Percentiles rank a stretch among this genome's conserved stretches.
phyloP scores from a whole-genome alignment of 64 coral and sea anemone species.

The Montipora efflorescens region DNA sequence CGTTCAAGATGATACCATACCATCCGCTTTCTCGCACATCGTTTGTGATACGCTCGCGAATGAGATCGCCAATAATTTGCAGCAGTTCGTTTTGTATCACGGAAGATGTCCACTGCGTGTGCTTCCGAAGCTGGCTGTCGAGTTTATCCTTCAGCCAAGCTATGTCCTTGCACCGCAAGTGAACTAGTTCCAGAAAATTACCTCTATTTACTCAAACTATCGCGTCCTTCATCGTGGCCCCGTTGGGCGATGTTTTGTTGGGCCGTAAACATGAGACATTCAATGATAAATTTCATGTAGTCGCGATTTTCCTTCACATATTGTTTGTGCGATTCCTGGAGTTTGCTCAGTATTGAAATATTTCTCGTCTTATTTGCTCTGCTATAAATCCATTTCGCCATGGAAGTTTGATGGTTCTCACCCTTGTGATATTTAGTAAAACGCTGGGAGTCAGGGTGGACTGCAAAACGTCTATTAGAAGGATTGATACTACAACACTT shows the following conservation, averaged over 20 bases:
- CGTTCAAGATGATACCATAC: slow-evolving; percentile 19
- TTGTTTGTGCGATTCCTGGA: slow-evolving; percentile 50
- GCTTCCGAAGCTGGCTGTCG: slow-evolving; percentile 16
- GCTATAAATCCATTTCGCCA: slow-evolving; percentile 45
- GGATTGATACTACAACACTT: too few species aligned
- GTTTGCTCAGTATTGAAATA: slow-evolving; percentile 42
- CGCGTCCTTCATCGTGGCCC: slow-evolving; percentile 42
- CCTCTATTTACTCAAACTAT: slow-evolving; percentile 33
- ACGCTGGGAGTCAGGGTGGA: neutral
- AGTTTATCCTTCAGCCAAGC: slow-evolving; percentile 33
- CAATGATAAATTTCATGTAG: slow-evolving; percentile 38
- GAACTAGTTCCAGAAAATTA: slow-evolving; percentile 54
- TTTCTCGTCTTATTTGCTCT: slow-evolving; percentile 21
- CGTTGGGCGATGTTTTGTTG: slow-evolving; percentile 50
- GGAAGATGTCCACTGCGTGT: neutral
- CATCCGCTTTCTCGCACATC: slow-evolving; percentile 10
- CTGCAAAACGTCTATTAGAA: too few species aligned
- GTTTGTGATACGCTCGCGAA: slow-evolving; percentile 20
- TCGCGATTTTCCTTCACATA: slow-evolving; percentile 55
- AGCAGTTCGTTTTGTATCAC: slow-evolving; percentile 28
- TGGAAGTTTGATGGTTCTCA: slow-evolving; percentile 36
- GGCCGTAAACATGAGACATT: slow-evolving; percentile 44
- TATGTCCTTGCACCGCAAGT: slow-evolving; percentile 33
- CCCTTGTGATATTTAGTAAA: slow-evolving; percentile 33
- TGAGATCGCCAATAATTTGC: slow-evolving; percentile 24